Evolutionary conservation across 1,140 invertebrate genomes (phyloP).

Genomic region (Coenobita brevimanus): DNA sequence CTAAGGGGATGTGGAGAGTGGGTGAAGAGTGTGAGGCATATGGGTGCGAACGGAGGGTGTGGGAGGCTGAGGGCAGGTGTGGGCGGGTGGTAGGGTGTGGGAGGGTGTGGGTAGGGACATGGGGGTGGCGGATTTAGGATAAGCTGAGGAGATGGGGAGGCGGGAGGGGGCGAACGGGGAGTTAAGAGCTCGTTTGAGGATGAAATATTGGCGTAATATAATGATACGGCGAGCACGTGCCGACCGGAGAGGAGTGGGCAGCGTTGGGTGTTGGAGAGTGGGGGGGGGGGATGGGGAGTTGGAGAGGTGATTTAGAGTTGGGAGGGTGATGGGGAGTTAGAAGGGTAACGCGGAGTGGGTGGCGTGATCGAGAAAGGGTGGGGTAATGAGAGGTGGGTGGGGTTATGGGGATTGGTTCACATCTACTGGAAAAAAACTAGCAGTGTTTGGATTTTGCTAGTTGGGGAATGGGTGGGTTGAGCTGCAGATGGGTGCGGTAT

Average conservation of each 20-base stretch:
- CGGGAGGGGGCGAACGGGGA: not conserved
- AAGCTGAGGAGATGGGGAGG: too few species aligned
- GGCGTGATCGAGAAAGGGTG: too few species aligned
- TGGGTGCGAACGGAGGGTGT: not conserved
- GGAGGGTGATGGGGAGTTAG: not conserved
- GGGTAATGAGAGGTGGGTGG: too few species aligned
- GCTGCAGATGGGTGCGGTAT: too few species aligned
- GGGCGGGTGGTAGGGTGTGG: not conserved
- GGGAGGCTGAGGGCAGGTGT: not conserved
- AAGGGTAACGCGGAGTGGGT: not conserved
- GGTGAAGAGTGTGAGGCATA: not conserved
- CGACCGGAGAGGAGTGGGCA: too few species aligned
- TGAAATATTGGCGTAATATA: constrained; percentile 44
- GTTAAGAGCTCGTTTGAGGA: constrained; percentile 45
- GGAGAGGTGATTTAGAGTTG: not conserved
- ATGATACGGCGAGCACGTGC: constrained; percentile 8
- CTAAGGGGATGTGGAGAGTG: too few species aligned
- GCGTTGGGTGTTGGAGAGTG: not conserved
- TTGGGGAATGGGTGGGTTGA: too few species aligned
- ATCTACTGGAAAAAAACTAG: too few species aligned
- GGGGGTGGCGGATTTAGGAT: too few species aligned
- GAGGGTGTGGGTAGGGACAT: too few species aligned
- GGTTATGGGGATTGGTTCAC: too few species aligned
- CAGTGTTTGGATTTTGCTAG: too few species aligned
- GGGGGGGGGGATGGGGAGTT: not conserved